phyloP scores from a whole-genome alignment of 1,140 invertebrate genomes.

The Cylas formicarius region DNA sequence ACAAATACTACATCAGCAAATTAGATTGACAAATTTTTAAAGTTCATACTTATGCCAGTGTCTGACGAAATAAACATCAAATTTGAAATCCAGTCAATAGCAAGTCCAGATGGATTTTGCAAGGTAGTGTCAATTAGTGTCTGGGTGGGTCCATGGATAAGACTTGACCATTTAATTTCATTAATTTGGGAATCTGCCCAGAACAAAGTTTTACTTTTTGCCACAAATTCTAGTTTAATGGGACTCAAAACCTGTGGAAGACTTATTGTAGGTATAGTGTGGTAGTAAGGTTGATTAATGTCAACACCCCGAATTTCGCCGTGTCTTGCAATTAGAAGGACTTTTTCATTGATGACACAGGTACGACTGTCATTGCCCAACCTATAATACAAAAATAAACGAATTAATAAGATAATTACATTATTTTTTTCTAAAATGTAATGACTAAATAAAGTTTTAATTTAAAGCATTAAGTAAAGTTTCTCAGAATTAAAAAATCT shows the following conservation, averaged over 20 bases:
- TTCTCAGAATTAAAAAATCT: too few species aligned
- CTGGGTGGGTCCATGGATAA: conserved; percentile 58
- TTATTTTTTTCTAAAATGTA: too few species aligned
- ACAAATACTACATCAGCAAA: too few species aligned
- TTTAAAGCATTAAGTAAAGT: too few species aligned
- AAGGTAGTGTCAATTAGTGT: conserved; percentile 70
- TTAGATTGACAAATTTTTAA: neutral
- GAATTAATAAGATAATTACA: too few species aligned
- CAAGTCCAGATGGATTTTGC: conserved; percentile 52
- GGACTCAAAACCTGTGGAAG: conserved; percentile 59
- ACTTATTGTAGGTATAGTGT: conserved; percentile 70
- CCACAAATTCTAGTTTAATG: conserved; percentile 61
- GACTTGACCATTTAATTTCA: conserved; percentile 63
- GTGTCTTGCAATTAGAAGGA: conserved; percentile 64
- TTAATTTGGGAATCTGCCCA: conserved; percentile 71
- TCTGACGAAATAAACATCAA: conserved; percentile 62
- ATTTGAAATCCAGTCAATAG: conserved; percentile 68
- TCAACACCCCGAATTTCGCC: conserved; percentile 81
- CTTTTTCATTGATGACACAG: conserved; percentile 66
- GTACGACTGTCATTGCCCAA: conserved; percentile 51
- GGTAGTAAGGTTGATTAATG: conserved; percentile 62
- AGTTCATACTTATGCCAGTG: conserved; percentile 45
- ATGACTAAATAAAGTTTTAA: too few species aligned
- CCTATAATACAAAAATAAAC: conserved; percentile 7
- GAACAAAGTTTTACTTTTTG: conserved; percentile 59